Conservation (phyloP, 2,888 invertebrate species). For the Pseudococcus viburni region DNA sequence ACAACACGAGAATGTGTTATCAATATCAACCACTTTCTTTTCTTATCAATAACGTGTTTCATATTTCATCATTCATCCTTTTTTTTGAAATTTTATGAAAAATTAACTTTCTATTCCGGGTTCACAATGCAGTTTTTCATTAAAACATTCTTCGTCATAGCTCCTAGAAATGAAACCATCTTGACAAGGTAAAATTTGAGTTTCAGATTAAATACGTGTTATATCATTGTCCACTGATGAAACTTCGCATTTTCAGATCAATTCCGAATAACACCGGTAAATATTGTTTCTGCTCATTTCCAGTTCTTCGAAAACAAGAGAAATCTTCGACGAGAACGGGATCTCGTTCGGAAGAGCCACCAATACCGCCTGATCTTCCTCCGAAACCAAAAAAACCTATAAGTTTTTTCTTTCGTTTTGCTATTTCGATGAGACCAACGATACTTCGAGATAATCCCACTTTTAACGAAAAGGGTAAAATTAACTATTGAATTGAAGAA, state of each 20-base stretch:
- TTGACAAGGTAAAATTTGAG: background rate
- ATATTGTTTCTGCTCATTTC: background rate
- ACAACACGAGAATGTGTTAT: too few relatives aligned
- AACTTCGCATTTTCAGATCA: background rate
- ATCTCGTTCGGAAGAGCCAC: background rate
- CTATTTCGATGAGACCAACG: background rate
- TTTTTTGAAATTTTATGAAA: too few relatives aligned
- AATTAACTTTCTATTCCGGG: background rate
- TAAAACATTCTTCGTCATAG: background rate
- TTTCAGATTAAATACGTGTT: background rate
- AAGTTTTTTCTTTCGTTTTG: constrained; percentile 2
- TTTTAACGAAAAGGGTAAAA: background rate
- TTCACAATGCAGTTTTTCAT: background rate
- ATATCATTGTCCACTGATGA: background rate
- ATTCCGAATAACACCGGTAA: background rate
- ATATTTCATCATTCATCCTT: too few relatives aligned
- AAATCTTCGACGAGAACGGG: background rate
- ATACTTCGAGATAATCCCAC: background rate
- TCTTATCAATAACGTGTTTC: too few relatives aligned
- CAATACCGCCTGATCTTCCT: background rate
- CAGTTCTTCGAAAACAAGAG: background rate
- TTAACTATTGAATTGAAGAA: too few relatives aligned
- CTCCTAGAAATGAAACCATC: background rate
- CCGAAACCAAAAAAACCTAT: background rate
- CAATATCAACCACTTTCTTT: too few relatives aligned